Conservation (phyloP, 1,140 invertebrate genomes). For the Dufourea novaeangliae region DNA sequence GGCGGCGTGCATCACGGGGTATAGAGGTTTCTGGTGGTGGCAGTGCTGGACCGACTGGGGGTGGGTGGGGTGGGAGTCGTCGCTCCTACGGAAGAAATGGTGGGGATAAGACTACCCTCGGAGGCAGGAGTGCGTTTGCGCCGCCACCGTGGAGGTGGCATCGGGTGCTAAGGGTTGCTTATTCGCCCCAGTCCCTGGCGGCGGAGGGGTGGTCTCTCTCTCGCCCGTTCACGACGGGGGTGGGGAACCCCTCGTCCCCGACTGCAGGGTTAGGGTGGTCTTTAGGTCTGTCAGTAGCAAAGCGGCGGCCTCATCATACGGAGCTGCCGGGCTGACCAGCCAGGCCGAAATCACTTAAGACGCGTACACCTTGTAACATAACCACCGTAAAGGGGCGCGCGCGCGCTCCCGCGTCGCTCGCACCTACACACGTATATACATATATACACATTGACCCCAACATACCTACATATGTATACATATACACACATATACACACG, state of each 20-base stretch:
- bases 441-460: slow-evolving; percentile 22
- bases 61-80: slow-evolving; percentile 62
- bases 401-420: slow-evolving; percentile 61
- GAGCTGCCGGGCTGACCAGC: slow-evolving; percentile 81
- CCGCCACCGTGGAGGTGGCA: slow-evolving; percentile 78
- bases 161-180: slow-evolving; percentile 76
- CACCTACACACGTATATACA: slow-evolving; percentile 41
- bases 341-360: slow-evolving; percentile 80
- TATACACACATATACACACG: slow-evolving; percentile 42
- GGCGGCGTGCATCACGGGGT: slow-evolving; percentile 55
- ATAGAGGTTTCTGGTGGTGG: slow-evolving; percentile 61
- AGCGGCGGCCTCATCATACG: slow-evolving; percentile 82
- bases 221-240: slow-evolving; percentile 66
- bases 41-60: slow-evolving; percentile 54
- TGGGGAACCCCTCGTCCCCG: slow-evolving; percentile 67
- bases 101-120: slow-evolving; percentile 81
- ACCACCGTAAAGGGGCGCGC: slow-evolving; percentile 70
- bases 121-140: slow-evolving; percentile 80
- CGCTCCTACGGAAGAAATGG: slow-evolving; percentile 61
- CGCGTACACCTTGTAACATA: slow-evolving; percentile 79
- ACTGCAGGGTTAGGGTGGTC: slow-evolving; percentile 81
- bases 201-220: slow-evolving; percentile 69
- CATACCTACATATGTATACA: slow-evolving; percentile 43
- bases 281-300: slow-evolving; percentile 81
- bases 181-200: slow-evolving; percentile 68